Evolutionary conservation across 2,797 vertebrate species (phyloP), one percentile per base, ranked within the genome.

Genomic region (Anguilla megastoma): DNA sequence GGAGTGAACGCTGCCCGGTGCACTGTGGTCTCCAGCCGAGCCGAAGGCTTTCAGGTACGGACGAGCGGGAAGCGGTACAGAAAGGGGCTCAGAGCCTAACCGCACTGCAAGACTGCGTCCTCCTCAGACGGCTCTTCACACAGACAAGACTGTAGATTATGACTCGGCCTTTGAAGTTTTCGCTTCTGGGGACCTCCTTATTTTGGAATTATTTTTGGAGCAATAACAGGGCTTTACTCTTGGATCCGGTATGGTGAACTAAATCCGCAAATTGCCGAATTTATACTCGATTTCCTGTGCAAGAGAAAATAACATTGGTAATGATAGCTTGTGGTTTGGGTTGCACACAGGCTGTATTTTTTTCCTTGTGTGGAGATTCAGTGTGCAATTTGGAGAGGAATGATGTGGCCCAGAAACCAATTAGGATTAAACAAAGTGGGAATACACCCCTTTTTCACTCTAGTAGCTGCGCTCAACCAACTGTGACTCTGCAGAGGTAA

Each of bases 241-340:
- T 88, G 87, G 87, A 87, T 87, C 71, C n/a, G 48, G 66, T 66
- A 27, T 71, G 24, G 41, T 84, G 10, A 48, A 66, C 89, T 88
- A 85, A 87, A 83, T 87, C 74, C 87, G 9, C 84, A 90, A 69
- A 88, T 82, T 86, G 84, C 63, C 86, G 52, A 90, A 89, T 90
- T 71, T 85, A 89, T 90, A 86, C 76, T 92, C 66, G 21, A 90
- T 92, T 92, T 91, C 88, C 82, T 90, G 87, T 36, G 4, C 56
- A 52, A 79, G 83, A 89, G 76, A 90, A 91, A 91, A 91, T 89
- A 92, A 90, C 90, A 86, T 85, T 80, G 89, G 89, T 92, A 89
- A 91, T 92, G 86, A 91, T 89, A 90, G 89, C 89, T 86, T 89
- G 87, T 87, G 85, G 89, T 90, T 88, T 58, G 87, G 66, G 27